Evolutionary conservation across 1,140 invertebrate genomes (phyloP).

Genomic region (Hestina assimilis): DNA sequence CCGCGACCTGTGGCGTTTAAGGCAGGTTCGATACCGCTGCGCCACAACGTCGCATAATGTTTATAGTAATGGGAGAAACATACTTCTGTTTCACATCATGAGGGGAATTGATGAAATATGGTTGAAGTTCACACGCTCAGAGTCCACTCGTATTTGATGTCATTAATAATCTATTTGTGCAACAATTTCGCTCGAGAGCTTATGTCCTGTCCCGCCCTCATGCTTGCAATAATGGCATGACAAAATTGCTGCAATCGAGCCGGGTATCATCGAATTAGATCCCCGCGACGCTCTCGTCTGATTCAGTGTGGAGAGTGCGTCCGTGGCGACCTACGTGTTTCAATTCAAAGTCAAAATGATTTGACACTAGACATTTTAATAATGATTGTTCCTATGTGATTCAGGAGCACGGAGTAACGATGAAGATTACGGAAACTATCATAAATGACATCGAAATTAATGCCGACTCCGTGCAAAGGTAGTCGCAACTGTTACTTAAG

Average conservation of each 20-base stretch:
- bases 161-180: slow-evolving; percentile 27
- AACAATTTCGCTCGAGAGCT: slow-evolving; percentile 64
- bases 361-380: slow-evolving; percentile 9
- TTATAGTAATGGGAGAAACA: too few species aligned
- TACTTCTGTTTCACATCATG: background rate
- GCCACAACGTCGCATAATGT: too few species aligned
- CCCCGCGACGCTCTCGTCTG: slow-evolving; percentile 37
- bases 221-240: slow-evolving; percentile 59
- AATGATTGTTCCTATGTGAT: slow-evolving; percentile 1
- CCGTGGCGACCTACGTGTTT: slow-evolving; percentile 39
- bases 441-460: slow-evolving; percentile 33
- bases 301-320: slow-evolving; percentile 52
- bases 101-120: slow-evolving; percentile 4
- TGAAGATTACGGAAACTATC: slow-evolving; percentile 60
- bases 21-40: too few species aligned
- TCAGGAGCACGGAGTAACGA: slow-evolving; percentile 20
- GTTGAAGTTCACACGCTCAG: slow-evolving; percentile 8
- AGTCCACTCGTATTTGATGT: slow-evolving; percentile 21
- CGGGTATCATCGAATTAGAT: slow-evolving; percentile 63
- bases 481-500: background rate
- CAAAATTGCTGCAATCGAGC: slow-evolving; percentile 69
- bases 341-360: slow-evolving; percentile 20
- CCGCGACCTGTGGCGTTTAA: too few species aligned
- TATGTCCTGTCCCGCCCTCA: slow-evolving; percentile 62
- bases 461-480: slow-evolving; percentile 39